Percentiles rank a stretch among this genome's conserved stretches.
Conservation (phyloP, 2,888 invertebrate species). For the Arge pagana region DNA sequence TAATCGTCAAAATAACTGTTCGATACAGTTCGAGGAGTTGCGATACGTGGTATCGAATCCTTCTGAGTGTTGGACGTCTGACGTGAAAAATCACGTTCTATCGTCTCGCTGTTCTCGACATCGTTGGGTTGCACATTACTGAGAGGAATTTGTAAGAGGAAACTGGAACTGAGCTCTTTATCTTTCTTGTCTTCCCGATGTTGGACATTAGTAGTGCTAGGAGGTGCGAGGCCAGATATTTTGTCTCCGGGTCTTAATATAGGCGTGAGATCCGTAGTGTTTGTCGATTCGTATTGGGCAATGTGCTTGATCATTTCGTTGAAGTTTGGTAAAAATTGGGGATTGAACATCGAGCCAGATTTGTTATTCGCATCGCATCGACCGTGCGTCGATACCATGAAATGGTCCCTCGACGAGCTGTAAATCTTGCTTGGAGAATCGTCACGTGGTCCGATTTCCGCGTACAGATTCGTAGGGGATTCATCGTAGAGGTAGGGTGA, state of each 20-base stretch:
- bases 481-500: too few relatives aligned
- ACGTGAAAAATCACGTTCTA: too few relatives aligned
- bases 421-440: too few relatives aligned
- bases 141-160: background rate
- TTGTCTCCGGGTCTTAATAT: too few relatives aligned
- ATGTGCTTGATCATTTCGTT: conserved; percentile 52
- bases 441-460: too few relatives aligned
- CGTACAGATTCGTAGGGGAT: too few relatives aligned
- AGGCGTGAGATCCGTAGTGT: conserved; percentile 33
- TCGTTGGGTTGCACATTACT: background rate
- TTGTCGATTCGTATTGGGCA: conserved; percentile 36
- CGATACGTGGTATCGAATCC: too few relatives aligned
- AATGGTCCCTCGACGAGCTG: too few relatives aligned
- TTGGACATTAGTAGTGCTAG: background rate
- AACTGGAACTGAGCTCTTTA: background rate
- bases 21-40: too few relatives aligned
- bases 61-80: too few relatives aligned
- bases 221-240: conserved; percentile 19
- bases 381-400: conserved; percentile 41
- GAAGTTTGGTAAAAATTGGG: conserved; percentile 53
- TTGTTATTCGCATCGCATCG: conserved; percentile 31
- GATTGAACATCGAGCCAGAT: conserved; percentile 51
- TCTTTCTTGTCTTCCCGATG: background rate
- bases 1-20: too few relatives aligned
- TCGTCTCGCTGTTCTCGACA: background rate